Evolutionary conservation across 2,888 invertebrate genomes (phyloP).

Genomic region (Ecliptopera silaceata): DNA sequence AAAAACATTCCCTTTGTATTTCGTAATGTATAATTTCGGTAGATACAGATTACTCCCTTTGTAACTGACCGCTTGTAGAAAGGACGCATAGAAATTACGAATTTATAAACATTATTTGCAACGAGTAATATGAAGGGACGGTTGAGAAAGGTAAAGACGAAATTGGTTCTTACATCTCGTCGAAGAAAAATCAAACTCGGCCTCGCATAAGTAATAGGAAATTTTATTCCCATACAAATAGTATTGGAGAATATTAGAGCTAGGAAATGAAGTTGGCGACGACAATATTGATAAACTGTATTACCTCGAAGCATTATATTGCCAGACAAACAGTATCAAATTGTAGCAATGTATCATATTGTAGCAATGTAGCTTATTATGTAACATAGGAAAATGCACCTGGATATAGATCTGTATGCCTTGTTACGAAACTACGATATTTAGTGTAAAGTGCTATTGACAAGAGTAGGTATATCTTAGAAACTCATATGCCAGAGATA

Average conservation of each 20-base stretch:
- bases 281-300: conserved; percentile 10
- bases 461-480: no score
- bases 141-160: conserved; percentile 21
- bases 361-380: neutral
- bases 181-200: conserved; percentile 5
- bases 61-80: conserved; percentile 29
- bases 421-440: no score
- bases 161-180: conserved; percentile 15
- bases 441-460: no score
- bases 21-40: no score
- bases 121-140: conserved; percentile 23
- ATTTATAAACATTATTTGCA: conserved; percentile 31
- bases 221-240: conserved; percentile 15
- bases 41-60: conserved; percentile 28
- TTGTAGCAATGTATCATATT: neutral
- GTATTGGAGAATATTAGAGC: conserved; percentile 9
- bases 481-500: no score
- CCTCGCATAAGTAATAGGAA: conserved; percentile 7
- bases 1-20: no score
- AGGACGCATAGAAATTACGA: conserved; percentile 36
- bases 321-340: conserved; percentile 9
- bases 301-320: conserved; percentile 7
- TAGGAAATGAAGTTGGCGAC: conserved; percentile 3
- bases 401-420: neutral
- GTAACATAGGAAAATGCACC: neutral